Evolutionary conservation across 2,113 vertebrate species (phyloP), one percentile per base, ranked within the genome.

Genomic region (Psilopsiagon aymara): DNA sequence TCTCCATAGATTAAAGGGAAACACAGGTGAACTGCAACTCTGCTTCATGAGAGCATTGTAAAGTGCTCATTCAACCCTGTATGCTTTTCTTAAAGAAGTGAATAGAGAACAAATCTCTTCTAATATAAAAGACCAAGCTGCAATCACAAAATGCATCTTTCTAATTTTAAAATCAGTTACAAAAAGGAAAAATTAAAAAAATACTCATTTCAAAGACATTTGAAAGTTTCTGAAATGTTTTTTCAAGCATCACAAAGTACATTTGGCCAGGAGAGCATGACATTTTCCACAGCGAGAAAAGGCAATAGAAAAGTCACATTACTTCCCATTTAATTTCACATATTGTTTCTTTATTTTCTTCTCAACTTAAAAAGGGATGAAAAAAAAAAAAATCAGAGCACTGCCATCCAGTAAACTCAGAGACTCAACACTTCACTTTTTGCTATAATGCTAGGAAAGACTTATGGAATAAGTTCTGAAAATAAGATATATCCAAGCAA

Each of bases 311-410:
- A 82, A 75, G 43, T 57, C 62, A 43, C 7, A 39, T 85, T 73
- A 87, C 63, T 79, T 92, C 41, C 90, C 28, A 33, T 81, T 77
- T 85, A 88, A 77, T 94, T 86, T 95, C 75, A 93, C 3, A 7
- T 93, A 93, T 53, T 94, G 55, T 88, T 68, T 95, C 91, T 63
- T 69, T 57, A 76, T 88, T 51, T 96, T 94, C 47, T 49, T 86
- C 76, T 95, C 33, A 18, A 31, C 85, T 95, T 94, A 90, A 91
- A 94, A 92, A 44, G 49, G 27, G 52, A 16, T 35, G 43, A 59
- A 37, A 49, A n/a, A 39, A 39, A 39, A 39, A 39, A 21, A 73
- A 49, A 64, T 74, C 33, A 76, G 39, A 92, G 63, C 46, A 85
- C 35, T 94, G 71, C 31, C 57, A 70, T 81, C 69, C 47, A 44